Evolutionary conservation across 2,113 vertebrate genomes (phyloP).

Genomic region (Pterocles gutturalis): DNA sequence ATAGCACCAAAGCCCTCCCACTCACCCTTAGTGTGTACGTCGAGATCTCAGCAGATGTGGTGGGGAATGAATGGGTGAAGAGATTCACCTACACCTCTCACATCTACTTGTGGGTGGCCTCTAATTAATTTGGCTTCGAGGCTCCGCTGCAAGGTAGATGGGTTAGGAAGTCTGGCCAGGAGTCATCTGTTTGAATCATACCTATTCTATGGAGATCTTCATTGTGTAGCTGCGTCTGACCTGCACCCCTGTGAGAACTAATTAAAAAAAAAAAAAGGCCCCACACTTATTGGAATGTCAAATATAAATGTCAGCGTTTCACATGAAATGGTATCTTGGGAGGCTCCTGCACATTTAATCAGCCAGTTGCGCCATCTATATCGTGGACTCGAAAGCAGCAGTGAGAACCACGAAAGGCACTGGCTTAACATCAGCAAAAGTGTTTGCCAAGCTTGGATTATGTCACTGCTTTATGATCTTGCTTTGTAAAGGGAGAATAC

Average conservation of each 20-base stretch:
- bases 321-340: conserved; percentile 33
- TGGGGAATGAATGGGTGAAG: background rate
- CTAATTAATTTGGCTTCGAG: conserved; percentile 14
- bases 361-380: conserved; percentile 29
- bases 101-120: conserved; percentile 56
- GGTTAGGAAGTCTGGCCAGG: conserved; percentile 14
- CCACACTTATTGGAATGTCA: conserved; percentile 35
- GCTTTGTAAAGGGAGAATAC: conserved; percentile 67
- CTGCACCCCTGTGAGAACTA: conserved; percentile 10
- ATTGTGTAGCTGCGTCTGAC: background rate
- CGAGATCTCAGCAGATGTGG: background rate
- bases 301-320: conserved; percentile 39
- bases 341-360: conserved; percentile 45
- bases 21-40: background rate
- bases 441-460: conserved; percentile 69
- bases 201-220: background rate
- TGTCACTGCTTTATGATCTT: conserved; percentile 70
- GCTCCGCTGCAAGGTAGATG: background rate
- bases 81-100: conserved; percentile 16
- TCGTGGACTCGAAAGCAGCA: conserved; percentile 4
- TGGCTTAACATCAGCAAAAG: conserved; percentile 60
- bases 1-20: background rate
- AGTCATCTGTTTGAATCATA: conserved; percentile 17
- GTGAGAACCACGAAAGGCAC: conserved; percentile 43
- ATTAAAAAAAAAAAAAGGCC: background rate